Conservation (phyloP, 1,140 invertebrate genomes). For the Sinonovacula constricta region DNA sequence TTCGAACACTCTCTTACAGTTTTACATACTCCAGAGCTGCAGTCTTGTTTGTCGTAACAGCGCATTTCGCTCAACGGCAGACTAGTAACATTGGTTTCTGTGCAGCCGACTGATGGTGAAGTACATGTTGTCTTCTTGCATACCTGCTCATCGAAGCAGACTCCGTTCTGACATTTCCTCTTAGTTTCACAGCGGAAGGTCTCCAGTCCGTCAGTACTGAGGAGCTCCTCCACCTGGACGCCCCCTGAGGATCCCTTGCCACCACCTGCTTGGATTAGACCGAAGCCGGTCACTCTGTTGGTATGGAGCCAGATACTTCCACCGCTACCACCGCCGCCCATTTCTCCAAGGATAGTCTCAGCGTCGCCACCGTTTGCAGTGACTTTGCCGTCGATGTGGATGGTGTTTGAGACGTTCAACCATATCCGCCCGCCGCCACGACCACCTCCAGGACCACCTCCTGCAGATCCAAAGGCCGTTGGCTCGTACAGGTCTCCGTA, state of each 20-base stretch:
- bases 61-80: constrained; percentile 10
- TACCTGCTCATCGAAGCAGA: constrained; percentile 16
- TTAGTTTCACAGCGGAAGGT: constrained; percentile 22
- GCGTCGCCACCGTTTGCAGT: constrained; percentile 64
- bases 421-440: constrained; percentile 68
- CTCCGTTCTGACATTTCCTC: constrained; percentile 25
- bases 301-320: constrained; percentile 69
- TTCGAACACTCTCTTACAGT: constrained; percentile 19
- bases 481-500: constrained; percentile 70
- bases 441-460: constrained; percentile 63
- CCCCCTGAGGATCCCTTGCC: constrained; percentile 51
- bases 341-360: constrained; percentile 12
- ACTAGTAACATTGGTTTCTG: constrained; percentile 5
- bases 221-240: constrained; percentile 26
- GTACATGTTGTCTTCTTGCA: constrained; percentile 26
- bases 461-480: constrained; percentile 64
- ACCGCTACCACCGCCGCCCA: constrained; percentile 66
- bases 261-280: constrained; percentile 58
- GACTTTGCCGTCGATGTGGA: constrained; percentile 63
- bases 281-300: constrained; percentile 62
- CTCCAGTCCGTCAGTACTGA: constrained; percentile 32
- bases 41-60: constrained; percentile 32
- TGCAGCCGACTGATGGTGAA: constrained; percentile 5
- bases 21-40: constrained; percentile 23
- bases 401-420: constrained; percentile 69